Base-by-base conservation (phyloP, 1,140 invertebrate species). In the Asobara japonica region DNA sequence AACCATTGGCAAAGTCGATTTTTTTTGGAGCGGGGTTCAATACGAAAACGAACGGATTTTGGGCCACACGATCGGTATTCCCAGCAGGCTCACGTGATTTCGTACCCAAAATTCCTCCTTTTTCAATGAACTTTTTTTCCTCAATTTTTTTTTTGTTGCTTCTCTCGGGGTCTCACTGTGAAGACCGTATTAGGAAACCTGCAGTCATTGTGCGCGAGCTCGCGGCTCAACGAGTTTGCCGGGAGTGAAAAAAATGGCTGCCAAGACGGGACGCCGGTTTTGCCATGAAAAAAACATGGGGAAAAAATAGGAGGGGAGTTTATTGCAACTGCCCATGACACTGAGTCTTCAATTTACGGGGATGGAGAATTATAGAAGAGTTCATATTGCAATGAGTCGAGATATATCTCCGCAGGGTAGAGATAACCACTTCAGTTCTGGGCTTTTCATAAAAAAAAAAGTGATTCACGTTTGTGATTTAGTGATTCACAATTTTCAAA, bases 101-200 rank as follows among this genome's bases (percentile, higher is more conserved):
- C 56, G 36, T 65, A 45, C 69, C 69, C 62, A 36, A 69, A 72
- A 68, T 74, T 74, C 69, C 56, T 60, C 51, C 48, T 70, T 72
- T 80, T 73, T 77, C n/a, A n/a, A n/a, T 62, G 36, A 18, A 51
- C 64, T 74, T 70, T 27, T 36, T 62, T 62, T 65, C 51, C 65
- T 48, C 76, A 73, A 77, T 80, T 78, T 74, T 79, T 82, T 77
- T 62, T 65, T 67, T 65, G 65, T 65, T 13, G 62, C 67, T 74
- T 72, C 51, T 64, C 72, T 56, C 41, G 45, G 38, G 62, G 45
- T 33, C 56, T 72, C 62, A 71, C 36, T 41, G 25, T 65, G 30
- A 65, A 11, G 20, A 33, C 81, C 81, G 78, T 84, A 84, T 84
- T 84, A 83, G 83, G 82, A 84, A 84, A 84, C 83, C 76, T 83